phyloP scores from a whole-genome alignment of 2,113 vertebrate genomes.

The Chamaea fasciata region DNA sequence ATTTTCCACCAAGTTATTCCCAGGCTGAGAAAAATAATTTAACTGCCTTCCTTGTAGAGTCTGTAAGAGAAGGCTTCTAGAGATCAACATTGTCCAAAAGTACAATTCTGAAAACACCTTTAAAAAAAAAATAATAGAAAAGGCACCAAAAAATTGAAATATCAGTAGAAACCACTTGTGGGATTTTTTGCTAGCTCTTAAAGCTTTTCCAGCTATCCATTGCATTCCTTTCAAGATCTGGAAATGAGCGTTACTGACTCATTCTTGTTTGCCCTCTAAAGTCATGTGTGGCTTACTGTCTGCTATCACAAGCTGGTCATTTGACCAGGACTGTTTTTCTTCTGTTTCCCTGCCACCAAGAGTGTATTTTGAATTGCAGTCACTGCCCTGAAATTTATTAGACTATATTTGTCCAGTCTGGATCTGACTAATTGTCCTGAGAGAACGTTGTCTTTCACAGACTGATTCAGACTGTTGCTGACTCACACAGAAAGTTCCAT shows the following conservation, averaged over 20 bases:
- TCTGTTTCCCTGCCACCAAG: neutral
- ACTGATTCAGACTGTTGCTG: neutral
- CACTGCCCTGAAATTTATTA: neutral
- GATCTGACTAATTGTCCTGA: neutral
- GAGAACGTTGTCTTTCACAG: neutral
- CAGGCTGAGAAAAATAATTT: neutral
- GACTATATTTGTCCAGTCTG: neutral
- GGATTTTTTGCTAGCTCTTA: neutral
- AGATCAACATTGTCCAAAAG: neutral
- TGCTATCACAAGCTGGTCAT: neutral
- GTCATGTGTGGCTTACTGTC: neutral
- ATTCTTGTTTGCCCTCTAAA: neutral
- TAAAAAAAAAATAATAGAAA: neutral
- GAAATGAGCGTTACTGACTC: neutral
- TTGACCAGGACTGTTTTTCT: neutral
- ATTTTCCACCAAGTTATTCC: neutral
- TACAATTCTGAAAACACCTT: neutral
- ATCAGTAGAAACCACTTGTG: neutral
- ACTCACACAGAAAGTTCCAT: neutral
- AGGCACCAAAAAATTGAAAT: neutral
- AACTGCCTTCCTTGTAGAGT: neutral
- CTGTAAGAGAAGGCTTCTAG: neutral
- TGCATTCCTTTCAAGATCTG: neutral
- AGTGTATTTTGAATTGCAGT: neutral
- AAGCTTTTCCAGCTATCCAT: neutral